phyloP scores from a whole-genome alignment of 23 tunicate genomes.

The Clavelina lepadiformis region DNA sequence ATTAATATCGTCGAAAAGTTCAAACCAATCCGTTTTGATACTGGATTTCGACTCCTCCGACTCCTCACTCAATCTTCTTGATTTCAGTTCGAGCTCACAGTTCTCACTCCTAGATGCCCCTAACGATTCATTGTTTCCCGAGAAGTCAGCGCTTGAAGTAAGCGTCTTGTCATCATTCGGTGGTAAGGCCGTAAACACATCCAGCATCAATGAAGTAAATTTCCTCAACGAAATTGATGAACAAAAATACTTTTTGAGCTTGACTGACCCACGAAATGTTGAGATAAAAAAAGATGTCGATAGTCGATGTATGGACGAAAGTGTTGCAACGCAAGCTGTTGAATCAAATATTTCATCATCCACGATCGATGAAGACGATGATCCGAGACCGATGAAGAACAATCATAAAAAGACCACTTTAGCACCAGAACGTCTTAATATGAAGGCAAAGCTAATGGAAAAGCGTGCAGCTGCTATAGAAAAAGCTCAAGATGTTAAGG shows the following conservation, averaged over 20 bases:
- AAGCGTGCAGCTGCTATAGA: constrained; percentile 16
- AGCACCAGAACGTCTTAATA: constrained; percentile 7
- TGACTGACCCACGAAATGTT: no score
- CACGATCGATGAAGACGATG: neutral
- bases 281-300: no score
- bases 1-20: no score
- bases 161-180: no score
- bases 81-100: neutral
- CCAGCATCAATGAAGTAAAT: no score
- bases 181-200: no score
- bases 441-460: constrained; percentile 37
- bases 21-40: neutral
- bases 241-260: no score
- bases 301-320: no score
- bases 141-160: no score
- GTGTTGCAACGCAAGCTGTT: neutral
- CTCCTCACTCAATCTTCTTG: neutral
- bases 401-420: neutral
- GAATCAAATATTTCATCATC: constrained; percentile 13
- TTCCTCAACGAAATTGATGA: no score
- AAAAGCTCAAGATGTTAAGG: neutral
- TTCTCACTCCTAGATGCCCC: neutral
- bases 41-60: neutral
- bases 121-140: no score
- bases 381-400: neutral